These are phyloP conservation scores for Drosophila longiperda DNA, from an alignment of 2,888 invertebrate species.

Conservation along the genomic window DNA sequence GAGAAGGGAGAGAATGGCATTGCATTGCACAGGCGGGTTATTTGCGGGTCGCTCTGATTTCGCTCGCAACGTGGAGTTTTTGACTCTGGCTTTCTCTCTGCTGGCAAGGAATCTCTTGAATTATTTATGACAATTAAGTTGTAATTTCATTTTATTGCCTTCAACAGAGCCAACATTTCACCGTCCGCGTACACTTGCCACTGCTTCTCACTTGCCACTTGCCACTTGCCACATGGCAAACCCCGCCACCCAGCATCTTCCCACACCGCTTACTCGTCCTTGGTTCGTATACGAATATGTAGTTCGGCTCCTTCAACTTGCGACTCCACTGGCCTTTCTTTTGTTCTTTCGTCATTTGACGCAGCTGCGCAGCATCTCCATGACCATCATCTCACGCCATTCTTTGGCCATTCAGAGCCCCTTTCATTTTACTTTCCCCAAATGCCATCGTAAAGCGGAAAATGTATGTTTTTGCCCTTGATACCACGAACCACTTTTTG, in stretches of 20 bases:
- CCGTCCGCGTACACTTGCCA: constrained; percentile 45
- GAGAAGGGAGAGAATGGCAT: background rate
- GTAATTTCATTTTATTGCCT: constrained; percentile 77
- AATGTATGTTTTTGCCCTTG: constrained; percentile 67
- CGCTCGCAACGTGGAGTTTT: constrained; percentile 52
- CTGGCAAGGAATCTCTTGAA: constrained; percentile 67
- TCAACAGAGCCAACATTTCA: constrained; percentile 67
- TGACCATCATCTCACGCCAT: constrained; percentile 50
- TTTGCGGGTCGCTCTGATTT: constrained; percentile 59
- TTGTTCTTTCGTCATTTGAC: constrained; percentile 65
- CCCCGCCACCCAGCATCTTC: background rate
- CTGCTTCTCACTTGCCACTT: background rate
- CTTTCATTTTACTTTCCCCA: constrained; percentile 65
- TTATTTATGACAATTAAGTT: constrained; percentile 78
- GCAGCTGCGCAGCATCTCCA: constrained; percentile 64
- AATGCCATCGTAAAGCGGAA: constrained; percentile 70
- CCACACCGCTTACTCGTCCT: constrained; percentile 8
- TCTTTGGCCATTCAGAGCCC: constrained; percentile 47
- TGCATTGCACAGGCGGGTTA: constrained; percentile 7
- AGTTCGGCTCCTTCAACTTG: constrained; percentile 32
- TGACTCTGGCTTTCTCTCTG: constrained; percentile 35
- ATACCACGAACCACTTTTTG: constrained; percentile 59
- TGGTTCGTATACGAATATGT: constrained; percentile 21
- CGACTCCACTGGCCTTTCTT: constrained; percentile 36
- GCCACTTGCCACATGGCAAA: constrained; percentile 3